Evolutionary conservation across 2,113 vertebrate genomes (phyloP).

Genomic region (Sinocyclocheilus anophthalmus): DNA sequence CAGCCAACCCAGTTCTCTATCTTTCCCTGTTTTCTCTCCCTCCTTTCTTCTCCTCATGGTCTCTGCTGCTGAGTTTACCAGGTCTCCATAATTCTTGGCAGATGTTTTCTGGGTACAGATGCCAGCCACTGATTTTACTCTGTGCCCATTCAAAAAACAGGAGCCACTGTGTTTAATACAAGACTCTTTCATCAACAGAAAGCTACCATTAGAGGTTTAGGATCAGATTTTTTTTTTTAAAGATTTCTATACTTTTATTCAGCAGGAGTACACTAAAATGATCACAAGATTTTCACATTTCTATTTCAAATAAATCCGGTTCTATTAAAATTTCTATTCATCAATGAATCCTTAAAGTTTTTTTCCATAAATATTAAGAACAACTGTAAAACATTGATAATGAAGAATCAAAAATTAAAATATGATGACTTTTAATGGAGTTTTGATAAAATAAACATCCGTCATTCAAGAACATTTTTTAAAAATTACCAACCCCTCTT

Average conservation of each 20-base stretch:
- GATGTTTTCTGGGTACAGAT: conserved; percentile 12
- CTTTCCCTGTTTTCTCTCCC: neutral
- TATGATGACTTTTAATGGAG: neutral
- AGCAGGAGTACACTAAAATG: too few species aligned
- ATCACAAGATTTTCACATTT: too few species aligned
- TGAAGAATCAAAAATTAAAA: too few species aligned
- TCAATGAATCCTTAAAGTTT: too few species aligned
- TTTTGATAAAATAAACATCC: neutral
- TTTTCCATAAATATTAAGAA: too few species aligned
- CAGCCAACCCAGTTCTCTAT: neutral
- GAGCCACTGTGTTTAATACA: neutral
- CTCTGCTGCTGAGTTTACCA: conserved; percentile 9
- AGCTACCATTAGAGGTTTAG: too few species aligned
- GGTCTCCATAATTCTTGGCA: conserved; percentile 43
- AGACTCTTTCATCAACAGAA: neutral
- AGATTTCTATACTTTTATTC: too few species aligned
- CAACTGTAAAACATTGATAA: too few species aligned
- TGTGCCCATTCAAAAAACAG: neutral
- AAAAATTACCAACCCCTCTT: neutral
- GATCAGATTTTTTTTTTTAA: too few species aligned
- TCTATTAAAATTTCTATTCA: too few species aligned
- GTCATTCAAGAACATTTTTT: neutral
- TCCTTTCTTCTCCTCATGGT: neutral
- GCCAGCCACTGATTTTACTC: conserved; percentile 44
- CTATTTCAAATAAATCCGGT: too few species aligned